phyloP scores from a whole-genome alignment of 2,113 vertebrate genomes.

The Merops nubicus region DNA sequence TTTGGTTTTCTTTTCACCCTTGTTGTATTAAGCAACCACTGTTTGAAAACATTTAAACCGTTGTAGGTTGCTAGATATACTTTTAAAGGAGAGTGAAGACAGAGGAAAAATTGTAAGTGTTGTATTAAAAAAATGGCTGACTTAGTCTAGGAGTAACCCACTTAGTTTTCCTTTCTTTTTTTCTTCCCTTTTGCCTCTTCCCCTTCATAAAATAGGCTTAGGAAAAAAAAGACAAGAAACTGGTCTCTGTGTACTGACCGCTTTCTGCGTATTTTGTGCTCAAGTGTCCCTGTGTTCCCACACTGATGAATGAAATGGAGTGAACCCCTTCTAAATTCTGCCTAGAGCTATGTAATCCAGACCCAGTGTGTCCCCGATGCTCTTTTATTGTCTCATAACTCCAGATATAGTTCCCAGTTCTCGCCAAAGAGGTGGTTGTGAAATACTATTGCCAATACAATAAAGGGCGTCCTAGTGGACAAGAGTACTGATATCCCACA shows the following conservation, averaged over 20 bases:
- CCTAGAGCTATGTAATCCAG: not conserved
- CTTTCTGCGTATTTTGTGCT: constrained; percentile 64
- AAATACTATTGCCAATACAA: not conserved
- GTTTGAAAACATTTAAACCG: constrained; percentile 1
- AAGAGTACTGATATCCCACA: not conserved
- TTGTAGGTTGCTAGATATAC: constrained; percentile 51
- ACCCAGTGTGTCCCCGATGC: not conserved
- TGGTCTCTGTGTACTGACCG: constrained; percentile 15
- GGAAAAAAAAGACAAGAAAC: not conserved
- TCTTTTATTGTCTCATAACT: not conserved
- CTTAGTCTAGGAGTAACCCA: not conserved
- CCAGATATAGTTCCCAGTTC: not conserved
- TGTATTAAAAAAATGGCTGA: not conserved
- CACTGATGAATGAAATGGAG: constrained; percentile 81
- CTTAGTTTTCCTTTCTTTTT: not conserved
- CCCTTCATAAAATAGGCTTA: not conserved
- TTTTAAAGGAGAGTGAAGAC: constrained; percentile 41
- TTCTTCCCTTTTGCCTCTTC: not conserved
- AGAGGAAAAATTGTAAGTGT: constrained; percentile 50
- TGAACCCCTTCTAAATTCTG: constrained; percentile 70
- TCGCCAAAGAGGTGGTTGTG: constrained; percentile 14
- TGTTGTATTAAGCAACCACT: not conserved
- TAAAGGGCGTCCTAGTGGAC: not conserved
- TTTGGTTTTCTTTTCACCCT: not conserved
- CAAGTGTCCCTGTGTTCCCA: constrained; percentile 48